Conservation (phyloP, 2,113 vertebrate genomes). For the Elachura formosa region DNA sequence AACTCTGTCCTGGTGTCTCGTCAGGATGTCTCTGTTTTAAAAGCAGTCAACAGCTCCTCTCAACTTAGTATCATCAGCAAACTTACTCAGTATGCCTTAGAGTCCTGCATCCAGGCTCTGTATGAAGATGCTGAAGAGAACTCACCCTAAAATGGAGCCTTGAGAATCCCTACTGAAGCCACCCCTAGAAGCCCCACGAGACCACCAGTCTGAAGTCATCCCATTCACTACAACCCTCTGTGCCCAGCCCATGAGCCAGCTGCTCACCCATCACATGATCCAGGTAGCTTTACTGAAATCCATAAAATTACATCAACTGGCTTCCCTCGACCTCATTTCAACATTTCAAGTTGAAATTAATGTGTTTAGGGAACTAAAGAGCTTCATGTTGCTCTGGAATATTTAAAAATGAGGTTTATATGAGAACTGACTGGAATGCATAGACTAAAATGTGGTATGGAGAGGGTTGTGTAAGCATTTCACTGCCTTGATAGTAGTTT, state of each 20-base stretch:
- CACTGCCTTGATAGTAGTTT: neutral
- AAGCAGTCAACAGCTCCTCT: neutral
- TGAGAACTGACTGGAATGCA: neutral
- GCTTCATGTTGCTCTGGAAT: neutral
- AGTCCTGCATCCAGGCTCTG: neutral
- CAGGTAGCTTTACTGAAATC: neutral
- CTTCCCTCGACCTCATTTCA: neutral
- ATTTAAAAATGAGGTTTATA: neutral
- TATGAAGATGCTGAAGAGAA: neutral
- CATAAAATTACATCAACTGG: neutral
- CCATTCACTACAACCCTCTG: neutral
- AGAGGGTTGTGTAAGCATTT: neutral
- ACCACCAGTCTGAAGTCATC: neutral
- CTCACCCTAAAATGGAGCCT: neutral
- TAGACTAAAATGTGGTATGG: neutral
- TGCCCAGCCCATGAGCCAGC: rapidly evolving
- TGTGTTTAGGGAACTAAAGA: neutral
- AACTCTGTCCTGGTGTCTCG: neutral
- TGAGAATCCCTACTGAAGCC: no score
- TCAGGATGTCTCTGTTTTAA: neutral
- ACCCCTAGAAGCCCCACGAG: no score
- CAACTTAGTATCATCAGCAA: neutral
- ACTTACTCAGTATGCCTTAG: neutral
- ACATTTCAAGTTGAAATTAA: neutral
- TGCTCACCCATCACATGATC: neutral